Conservation (phyloP, 1,140 invertebrate genomes). For the Eriocheir sinensis region DNA sequence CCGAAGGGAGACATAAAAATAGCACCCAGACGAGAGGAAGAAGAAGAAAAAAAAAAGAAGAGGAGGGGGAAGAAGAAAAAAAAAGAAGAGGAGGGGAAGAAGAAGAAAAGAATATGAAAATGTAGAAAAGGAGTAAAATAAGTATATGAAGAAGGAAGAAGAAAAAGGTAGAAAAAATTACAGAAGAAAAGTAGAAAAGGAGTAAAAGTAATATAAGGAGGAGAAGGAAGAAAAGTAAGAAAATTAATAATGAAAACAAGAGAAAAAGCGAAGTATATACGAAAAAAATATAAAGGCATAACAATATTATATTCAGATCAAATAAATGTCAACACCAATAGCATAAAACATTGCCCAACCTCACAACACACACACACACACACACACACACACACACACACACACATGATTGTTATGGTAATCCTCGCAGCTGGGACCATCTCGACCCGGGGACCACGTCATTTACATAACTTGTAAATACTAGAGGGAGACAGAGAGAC, state of each 20-base stretch:
- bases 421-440: not conserved
- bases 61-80: no score
- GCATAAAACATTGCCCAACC: not conserved
- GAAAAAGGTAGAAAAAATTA: slow-evolving; percentile 26
- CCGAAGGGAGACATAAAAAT: no score
- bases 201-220: not conserved
- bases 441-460: not conserved
- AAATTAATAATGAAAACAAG: not conserved
- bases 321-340: not conserved
- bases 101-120: no score
- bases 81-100: no score
- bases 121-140: no score
- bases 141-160: not conserved
- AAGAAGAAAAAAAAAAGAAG: no score
- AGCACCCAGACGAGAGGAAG: no score
- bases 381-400: not conserved
- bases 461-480: slow-evolving; percentile 4
- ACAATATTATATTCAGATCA: not conserved
- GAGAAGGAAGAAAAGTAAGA: not conserved
- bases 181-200: slow-evolving; percentile 25
- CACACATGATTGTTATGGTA: not conserved
- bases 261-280: no score
- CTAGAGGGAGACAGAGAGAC: not conserved
- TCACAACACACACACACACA: not conserved
- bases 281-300: no score